Evolutionary conservation across 2,113 vertebrate species (phyloP), one percentile per base, ranked within the genome.

Genomic region (Desmodus rotundus): DNA sequence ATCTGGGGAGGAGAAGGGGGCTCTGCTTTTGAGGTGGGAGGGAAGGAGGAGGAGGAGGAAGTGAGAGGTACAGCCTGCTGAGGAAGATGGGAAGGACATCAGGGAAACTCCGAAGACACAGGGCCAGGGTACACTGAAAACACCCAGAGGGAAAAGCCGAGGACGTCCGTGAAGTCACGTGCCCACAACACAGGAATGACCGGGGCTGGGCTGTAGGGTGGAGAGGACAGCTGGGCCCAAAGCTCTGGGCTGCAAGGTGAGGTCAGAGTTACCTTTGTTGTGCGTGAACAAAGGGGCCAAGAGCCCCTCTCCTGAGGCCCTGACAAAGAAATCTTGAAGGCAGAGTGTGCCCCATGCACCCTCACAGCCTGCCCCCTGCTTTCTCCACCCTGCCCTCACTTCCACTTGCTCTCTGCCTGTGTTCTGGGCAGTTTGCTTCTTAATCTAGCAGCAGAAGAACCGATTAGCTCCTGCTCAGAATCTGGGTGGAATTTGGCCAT

Each of bases 201-300:
- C 0, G 1, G 22, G n/a, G 7, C 14, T 0, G 7, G 47, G 28
- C 17, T 58, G 28, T 20, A 84, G 73, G 14, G 17, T 2, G 16
- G 47, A 16, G n/a, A 81, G 22, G 17, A 52, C 16, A 33, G 6
- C 19, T 1, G 17, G 7, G n/a, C 4, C 68, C 10, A 33, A 0
- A 16, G 83, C 73, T 89, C 28, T 56, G 47, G 74, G 73, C n/a
- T 76, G 73, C 12, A 56, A 95, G 47, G 63, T n/a, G 41, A 80
- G 12, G 67, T 36, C 56, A 9, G 67, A 76, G 38, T 50, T 67
- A 41, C 28, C 58, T 84, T 65, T 82, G 61, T 91, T 56, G 47
- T 56, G 38, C 47, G 38, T 56, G 77, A 82, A 52, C 15, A 38
- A 8, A 54, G 24, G n/a, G 16, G 15, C 9, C 61, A 43, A 90